These are phyloP conservation scores for Lasioglossum calceatum DNA, from an alignment of 2,888 invertebrate genomes.

Conservation along the genomic window DNA sequence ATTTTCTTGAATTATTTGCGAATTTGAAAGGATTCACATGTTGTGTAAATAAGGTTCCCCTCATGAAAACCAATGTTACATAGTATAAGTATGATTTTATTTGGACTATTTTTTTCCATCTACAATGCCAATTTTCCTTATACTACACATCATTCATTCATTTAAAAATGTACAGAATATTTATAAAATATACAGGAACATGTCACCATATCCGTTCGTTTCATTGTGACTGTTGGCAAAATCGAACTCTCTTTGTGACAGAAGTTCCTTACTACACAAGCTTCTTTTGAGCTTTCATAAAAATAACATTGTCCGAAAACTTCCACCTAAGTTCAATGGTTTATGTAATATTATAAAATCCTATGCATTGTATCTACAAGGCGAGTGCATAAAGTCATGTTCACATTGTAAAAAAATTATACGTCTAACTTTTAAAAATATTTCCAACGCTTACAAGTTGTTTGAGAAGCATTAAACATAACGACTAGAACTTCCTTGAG, in stretches of 20 bases:
- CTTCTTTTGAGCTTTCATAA: slow-evolving; percentile 33
- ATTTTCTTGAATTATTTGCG: slow-evolving; percentile 7
- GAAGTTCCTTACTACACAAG: slow-evolving; percentile 39
- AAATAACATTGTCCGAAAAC: slow-evolving; percentile 44
- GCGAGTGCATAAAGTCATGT: slow-evolving; percentile 54
- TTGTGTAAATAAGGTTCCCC: slow-evolving; percentile 17
- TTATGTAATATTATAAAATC: slow-evolving; percentile 44
- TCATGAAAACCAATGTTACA: slow-evolving; percentile 28
- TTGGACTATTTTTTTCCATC: slow-evolving; percentile 38
- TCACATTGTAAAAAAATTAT: slow-evolving; percentile 53
- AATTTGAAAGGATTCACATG: slow-evolving; percentile 5
- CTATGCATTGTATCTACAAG: slow-evolving; percentile 59
- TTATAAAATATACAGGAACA: slow-evolving; percentile 62
- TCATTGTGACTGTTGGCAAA: slow-evolving; percentile 32
- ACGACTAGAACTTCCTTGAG: slow-evolving; percentile 80
- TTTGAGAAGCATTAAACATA: slow-evolving; percentile 10
- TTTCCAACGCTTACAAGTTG: slow-evolving; percentile 23
- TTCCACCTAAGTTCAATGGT: slow-evolving; percentile 35
- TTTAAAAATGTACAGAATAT: slow-evolving; percentile 57
- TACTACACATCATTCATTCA: slow-evolving; percentile 46
- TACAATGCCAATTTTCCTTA: slow-evolving; percentile 54
- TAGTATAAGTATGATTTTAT: slow-evolving; percentile 48
- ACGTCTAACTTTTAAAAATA: slow-evolving; percentile 46
- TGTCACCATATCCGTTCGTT: slow-evolving; percentile 53
- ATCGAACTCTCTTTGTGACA: slow-evolving; percentile 44